These are phyloP conservation scores for Anastrepha ludens DNA, from an alignment of 1,140 invertebrate species.

Conservation along the genomic window DNA sequence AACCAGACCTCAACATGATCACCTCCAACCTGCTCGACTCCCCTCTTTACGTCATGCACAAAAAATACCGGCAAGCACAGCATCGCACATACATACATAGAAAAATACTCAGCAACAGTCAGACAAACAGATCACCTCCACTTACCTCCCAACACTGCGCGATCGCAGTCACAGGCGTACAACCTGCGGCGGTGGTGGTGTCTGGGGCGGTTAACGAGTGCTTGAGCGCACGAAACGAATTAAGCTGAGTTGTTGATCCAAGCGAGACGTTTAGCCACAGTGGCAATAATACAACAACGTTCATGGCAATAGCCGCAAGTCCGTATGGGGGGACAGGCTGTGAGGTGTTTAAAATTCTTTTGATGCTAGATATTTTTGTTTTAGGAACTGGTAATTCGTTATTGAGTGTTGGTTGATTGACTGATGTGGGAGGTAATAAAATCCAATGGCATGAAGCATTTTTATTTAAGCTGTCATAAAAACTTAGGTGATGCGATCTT, in stretches of 20 bases:
- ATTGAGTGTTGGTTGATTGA: too few species aligned
- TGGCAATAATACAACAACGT: too few species aligned
- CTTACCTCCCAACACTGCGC: background rate
- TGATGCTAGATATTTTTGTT: too few species aligned
- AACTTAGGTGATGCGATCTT: too few species aligned
- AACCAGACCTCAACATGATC: background rate
- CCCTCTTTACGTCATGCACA: background rate
- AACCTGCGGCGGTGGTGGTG: background rate
- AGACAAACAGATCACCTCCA: conserved; percentile 20
- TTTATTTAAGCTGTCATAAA: too few species aligned
- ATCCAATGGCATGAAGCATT: too few species aligned
- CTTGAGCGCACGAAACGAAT: conserved; percentile 35
- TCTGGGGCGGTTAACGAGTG: background rate
- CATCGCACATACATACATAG: background rate
- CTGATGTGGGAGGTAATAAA: too few species aligned
- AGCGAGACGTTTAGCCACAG: background rate
- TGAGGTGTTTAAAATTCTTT: too few species aligned
- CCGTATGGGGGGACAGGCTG: too few species aligned
- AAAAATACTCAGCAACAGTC: background rate
- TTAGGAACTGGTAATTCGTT: too few species aligned
- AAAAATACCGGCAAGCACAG: conserved; percentile 32
- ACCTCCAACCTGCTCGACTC: background rate
- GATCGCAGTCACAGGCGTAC: background rate
- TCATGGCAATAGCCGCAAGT: too few species aligned
- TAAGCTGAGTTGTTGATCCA: conserved; percentile 34